Conservation (phyloP, 1,140 invertebrate species). For the Drosophila eugracilis region DNA sequence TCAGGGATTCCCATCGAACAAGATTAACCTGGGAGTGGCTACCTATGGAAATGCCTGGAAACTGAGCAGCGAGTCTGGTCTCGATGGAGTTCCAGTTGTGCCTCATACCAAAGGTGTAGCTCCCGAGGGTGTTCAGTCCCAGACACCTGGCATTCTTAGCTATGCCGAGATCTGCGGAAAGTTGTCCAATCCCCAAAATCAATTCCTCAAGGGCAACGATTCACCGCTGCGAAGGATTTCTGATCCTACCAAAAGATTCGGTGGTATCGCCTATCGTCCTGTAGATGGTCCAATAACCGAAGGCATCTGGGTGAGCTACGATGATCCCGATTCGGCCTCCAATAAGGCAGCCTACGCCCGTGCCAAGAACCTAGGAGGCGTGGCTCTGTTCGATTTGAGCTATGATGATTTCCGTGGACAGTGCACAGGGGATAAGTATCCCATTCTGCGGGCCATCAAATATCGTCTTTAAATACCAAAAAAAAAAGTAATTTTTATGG, state of each 20-base stretch:
- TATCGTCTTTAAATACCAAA: slow-evolving; percentile 86
- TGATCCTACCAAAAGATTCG: slow-evolving; percentile 90
- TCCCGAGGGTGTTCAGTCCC: slow-evolving; percentile 88
- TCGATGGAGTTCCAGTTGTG: slow-evolving; percentile 91
- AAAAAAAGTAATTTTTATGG: neutral
- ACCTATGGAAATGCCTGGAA: slow-evolving; percentile 94
- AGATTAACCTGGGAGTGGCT: slow-evolving; percentile 93
- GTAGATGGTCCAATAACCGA: slow-evolving; percentile 88
- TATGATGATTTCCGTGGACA: slow-evolving; percentile 93
- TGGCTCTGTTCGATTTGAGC: slow-evolving; percentile 92
- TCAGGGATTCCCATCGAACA: slow-evolving; percentile 88
- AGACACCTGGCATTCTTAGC: slow-evolving; percentile 90
- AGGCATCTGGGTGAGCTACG: slow-evolving; percentile 95
- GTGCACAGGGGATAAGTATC: slow-evolving; percentile 91
- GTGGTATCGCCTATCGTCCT: slow-evolving; percentile 90
- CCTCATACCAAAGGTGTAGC: slow-evolving; percentile 88
- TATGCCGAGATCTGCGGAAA: slow-evolving; percentile 93
- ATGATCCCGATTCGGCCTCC: slow-evolving; percentile 93
- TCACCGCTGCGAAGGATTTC: slow-evolving; percentile 88
- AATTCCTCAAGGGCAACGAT: slow-evolving; percentile 87
- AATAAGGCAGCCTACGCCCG: slow-evolving; percentile 92
- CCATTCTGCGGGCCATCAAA: slow-evolving; percentile 88
- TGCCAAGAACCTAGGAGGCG: slow-evolving; percentile 91
- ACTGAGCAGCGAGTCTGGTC: slow-evolving; percentile 89
- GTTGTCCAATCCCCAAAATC: slow-evolving; percentile 87